These are phyloP conservation scores for Phyllostomus hastatus DNA, from an alignment of 2,113 vertebrate genomes.

Conservation along the genomic window DNA sequence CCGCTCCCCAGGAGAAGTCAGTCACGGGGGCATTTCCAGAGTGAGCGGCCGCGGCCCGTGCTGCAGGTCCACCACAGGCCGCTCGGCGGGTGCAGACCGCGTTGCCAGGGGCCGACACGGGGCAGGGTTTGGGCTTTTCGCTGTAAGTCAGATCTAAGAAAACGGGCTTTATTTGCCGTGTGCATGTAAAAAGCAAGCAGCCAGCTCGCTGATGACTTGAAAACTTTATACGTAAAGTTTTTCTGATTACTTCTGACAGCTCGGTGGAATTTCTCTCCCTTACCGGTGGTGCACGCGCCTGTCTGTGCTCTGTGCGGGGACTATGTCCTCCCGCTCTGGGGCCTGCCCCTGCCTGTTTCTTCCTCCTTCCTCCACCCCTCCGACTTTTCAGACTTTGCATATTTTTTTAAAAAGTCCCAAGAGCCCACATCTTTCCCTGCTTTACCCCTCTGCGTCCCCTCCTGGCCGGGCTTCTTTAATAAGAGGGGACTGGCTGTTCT, in stretches of 20 bases:
- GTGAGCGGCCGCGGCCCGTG: neutral
- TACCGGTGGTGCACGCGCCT: neutral
- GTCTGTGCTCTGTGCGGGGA: neutral
- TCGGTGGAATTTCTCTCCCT: neutral
- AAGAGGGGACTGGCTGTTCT: neutral
- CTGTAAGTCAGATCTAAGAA: neutral
- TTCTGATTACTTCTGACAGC: neutral
- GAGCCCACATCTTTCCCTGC: neutral
- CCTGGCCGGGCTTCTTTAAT: neutral
- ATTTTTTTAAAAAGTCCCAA: neutral
- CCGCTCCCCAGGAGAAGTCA: neutral
- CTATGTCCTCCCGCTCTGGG: neutral
- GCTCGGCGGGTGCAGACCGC: no score
- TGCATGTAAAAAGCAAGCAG: neutral
- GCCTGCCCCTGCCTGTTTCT: neutral
- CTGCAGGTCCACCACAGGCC: neutral
- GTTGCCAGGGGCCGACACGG: fast-evolving
- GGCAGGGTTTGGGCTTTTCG: neutral
- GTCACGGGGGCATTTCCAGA: neutral
- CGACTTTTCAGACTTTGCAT: neutral
- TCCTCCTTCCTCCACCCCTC: neutral
- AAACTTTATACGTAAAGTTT: neutral
- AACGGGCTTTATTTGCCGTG: neutral
- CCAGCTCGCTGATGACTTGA: neutral
- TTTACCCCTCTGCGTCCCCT: neutral